A percentile compares a stretch with the other conserved stretches of the same genome.
phyloP scores from a whole-genome alignment of 1,140 invertebrate species.

The Holotrichia oblita region DNA sequence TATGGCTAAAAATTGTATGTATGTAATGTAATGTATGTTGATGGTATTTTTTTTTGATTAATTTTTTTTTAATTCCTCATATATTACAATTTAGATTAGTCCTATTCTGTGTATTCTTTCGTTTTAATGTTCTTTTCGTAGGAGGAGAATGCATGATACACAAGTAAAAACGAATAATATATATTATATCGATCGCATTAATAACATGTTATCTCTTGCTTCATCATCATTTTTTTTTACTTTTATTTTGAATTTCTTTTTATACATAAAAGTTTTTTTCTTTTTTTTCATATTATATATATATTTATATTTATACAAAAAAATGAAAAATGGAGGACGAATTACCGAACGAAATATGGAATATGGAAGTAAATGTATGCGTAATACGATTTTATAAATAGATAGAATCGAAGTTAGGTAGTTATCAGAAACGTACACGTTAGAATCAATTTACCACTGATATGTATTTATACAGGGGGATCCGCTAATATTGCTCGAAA shows the following conservation, averaged over 20 bases:
- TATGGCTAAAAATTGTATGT: slow-evolving; percentile 30
- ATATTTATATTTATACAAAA: no score
- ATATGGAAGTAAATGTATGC: not conserved
- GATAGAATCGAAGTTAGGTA: no score
- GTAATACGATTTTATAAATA: no score
- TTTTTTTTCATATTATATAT: not conserved
- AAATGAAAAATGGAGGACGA: not conserved
- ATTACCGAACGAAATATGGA: not conserved
- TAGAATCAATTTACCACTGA: no score
- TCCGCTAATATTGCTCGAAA: no score
- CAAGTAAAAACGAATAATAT: slow-evolving; percentile 24
- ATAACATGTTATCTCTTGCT: not conserved
- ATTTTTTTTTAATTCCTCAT: not conserved
- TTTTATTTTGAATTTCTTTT: not conserved
- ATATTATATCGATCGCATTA: slow-evolving; percentile 2
- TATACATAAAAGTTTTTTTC: not conserved
- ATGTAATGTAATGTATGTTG: not conserved
- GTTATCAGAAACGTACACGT: no score
- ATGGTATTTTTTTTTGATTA: not conserved
- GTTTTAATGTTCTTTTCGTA: not conserved
- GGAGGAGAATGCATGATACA: not conserved
- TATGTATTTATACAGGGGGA: no score
- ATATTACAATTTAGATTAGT: not conserved
- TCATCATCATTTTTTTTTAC: not conserved
- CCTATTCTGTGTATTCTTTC: not conserved